Base-by-base conservation (phyloP, 1,140 invertebrate genomes). In the Megalopta genalis region DNA sequence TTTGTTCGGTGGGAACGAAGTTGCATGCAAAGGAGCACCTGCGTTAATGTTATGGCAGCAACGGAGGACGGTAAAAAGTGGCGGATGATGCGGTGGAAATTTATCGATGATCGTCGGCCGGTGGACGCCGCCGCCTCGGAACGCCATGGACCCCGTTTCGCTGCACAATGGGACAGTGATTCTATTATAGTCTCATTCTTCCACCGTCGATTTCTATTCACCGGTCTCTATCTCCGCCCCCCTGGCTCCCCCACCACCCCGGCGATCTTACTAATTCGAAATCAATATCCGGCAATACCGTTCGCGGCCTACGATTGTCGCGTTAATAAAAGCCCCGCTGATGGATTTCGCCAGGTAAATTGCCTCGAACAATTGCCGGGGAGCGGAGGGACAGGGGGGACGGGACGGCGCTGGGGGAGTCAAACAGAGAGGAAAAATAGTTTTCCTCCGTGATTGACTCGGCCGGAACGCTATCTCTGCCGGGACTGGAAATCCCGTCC, bases 271-370 rank as follows among this genome's bases (percentile, higher is more conserved):
- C 84, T 89, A 90, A 90, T 89, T 88, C 72, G 86, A 90, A 90
- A 90, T 90, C 88, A 88, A 90, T 90, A 89, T 89, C 88, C 83
- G 86, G 82, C 85, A 80, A 87, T 88, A 86, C 80, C 78, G 82
- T 87, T 68, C 77, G 78, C 79, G 86, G 81, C 71, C 78, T 23
- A 23, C 49, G 60, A 69, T 67, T 59, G 62, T 76, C 60, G 62
- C 71, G 32, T 57, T 78, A 81, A 86, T 78, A 83, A 76, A 83
- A 83, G 68, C 64, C 7, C 54, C 52, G 80, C 60, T 77, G 80
- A 86, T 82, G 67, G 84, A 82, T 68, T 79, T 81, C 70, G 70
- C 72, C 78, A 78, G 82, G 78, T 85, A 84, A 81, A 84, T 85
- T 85, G 82, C 77, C 87, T 85, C 82, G 81, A 84, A 82, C 86